phyloP scores from a whole-genome alignment of 2,797 vertebrate genomes.

The Onychomys arenicola region DNA sequence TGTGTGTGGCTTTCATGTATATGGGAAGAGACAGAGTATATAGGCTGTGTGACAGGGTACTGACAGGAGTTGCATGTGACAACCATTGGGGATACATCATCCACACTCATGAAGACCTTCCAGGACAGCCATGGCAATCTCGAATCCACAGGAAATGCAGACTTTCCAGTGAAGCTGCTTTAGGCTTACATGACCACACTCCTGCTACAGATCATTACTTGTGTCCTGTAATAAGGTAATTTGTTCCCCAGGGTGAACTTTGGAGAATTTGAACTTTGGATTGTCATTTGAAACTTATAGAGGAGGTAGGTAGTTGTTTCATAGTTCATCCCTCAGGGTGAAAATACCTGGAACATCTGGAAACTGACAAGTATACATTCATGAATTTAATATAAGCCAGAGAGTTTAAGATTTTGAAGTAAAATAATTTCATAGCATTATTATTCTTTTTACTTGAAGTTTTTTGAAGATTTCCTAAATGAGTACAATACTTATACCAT shows the following conservation, averaged over 20 bases:
- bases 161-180: background rate
- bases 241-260: too few relatives aligned
- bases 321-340: background rate
- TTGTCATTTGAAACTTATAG: background rate
- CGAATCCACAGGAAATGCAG: too few relatives aligned
- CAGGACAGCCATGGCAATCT: background rate
- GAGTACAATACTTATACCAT: background rate
- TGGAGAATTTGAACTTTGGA: background rate
- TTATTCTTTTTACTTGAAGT: background rate
- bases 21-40: background rate
- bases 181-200: background rate
- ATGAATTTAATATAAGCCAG: background rate
- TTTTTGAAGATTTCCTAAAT: too few relatives aligned
- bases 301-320: background rate
- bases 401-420: background rate
- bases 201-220: background rate
- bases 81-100: background rate
- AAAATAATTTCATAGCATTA: background rate
- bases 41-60: too few relatives aligned
- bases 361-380: background rate
- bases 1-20: too few relatives aligned
- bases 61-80: background rate
- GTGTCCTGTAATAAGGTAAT: background rate
- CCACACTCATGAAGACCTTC: background rate
- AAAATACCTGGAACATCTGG: background rate